Evolutionary conservation across 2,113 vertebrate genomes (phyloP).

Genomic region (Amphilophus citrinellus): DNA sequence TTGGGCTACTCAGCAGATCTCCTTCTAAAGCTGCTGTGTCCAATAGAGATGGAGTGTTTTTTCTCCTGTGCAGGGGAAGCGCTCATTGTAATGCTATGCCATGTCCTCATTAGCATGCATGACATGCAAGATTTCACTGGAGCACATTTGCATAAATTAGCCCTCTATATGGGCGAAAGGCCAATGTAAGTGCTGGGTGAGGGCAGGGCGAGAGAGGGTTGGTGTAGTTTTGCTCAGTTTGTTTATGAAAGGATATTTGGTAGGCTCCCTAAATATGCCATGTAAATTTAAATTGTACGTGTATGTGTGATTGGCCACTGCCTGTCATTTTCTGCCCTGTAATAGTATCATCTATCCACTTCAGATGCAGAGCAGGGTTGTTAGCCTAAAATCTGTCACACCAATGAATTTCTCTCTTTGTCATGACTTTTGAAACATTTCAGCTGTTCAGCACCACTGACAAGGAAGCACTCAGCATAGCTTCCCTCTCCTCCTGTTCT

Average conservation of each 20-base stretch:
- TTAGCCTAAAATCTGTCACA: slow-evolving; percentile 91
- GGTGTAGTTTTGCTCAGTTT: slow-evolving; percentile 49
- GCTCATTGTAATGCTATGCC: slow-evolving; percentile 59
- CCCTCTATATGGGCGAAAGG: slow-evolving; percentile 55
- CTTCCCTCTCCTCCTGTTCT: slow-evolving; percentile 35
- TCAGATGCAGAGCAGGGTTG: slow-evolving; percentile 80
- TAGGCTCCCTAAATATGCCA: slow-evolving; percentile 37
- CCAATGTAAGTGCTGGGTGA: slow-evolving; percentile 19
- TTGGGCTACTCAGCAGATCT: slow-evolving; percentile 78
- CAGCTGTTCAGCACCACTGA: slow-evolving; percentile 89
- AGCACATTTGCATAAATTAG: slow-evolving; percentile 77
- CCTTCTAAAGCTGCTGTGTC: slow-evolving; percentile 37
- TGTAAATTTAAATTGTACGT: slow-evolving; percentile 23
- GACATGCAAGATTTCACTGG: slow-evolving; percentile 74
- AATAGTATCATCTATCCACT: slow-evolving; percentile 84
- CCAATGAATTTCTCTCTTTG: slow-evolving; percentile 93
- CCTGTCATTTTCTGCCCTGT: slow-evolving; percentile 88
- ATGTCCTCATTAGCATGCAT: slow-evolving; percentile 75
- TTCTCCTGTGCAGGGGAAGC: slow-evolving; percentile 30
- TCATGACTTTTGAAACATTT: slow-evolving; percentile 89
- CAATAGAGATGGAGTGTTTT: slow-evolving; percentile 31
- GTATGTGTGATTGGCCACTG: slow-evolving; percentile 85
- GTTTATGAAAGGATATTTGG: slow-evolving; percentile 65
- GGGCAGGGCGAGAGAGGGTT: slow-evolving; percentile 10
- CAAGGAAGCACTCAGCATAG: slow-evolving; percentile 46